phyloP scores from a whole-genome alignment of 2,888 invertebrate genomes.

The Drosophila mulleri region DNA sequence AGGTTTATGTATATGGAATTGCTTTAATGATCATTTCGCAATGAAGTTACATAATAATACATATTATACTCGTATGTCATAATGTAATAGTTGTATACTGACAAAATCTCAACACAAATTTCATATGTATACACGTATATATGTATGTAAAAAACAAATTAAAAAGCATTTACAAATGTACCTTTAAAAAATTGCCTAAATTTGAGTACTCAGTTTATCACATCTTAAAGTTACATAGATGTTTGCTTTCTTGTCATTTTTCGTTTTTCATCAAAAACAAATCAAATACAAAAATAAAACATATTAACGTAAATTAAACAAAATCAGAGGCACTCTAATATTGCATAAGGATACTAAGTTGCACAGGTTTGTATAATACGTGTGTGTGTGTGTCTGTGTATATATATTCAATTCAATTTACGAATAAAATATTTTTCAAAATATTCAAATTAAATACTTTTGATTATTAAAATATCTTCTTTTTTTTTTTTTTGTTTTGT shows the following conservation, averaged over 20 bases:
- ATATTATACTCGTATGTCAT: constrained; percentile 40
- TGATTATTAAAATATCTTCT: constrained; percentile 18
- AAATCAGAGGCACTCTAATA: constrained; percentile 84
- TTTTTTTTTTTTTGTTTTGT: constrained; percentile 37
- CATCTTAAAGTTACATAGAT: constrained; percentile 75
- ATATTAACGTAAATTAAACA: constrained; percentile 51
- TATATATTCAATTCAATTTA: constrained; percentile 31
- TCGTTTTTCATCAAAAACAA: constrained; percentile 29
- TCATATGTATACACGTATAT: constrained; percentile 27
- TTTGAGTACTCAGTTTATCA: constrained; percentile 78
- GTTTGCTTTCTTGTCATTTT: constrained; percentile 30
- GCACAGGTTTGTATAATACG: constrained; percentile 71
- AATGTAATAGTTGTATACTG: constrained; percentile 45
- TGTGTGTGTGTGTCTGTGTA: constrained; percentile 24
- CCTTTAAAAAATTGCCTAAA: constrained; percentile 75
- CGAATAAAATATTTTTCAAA: constrained; percentile 27
- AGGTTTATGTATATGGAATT: constrained; percentile 51
- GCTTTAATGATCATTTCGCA: constrained; percentile 58
- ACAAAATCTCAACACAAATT: constrained; percentile 61
- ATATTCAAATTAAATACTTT: constrained; percentile 57
- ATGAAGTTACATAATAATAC: constrained; percentile 57
- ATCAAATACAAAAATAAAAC: constrained; percentile 40
- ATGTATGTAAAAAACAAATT: constrained; percentile 62
- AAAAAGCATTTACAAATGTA: constrained; percentile 75
- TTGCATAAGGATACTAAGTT: constrained; percentile 82